phyloP scores from a whole-genome alignment of 1,140 invertebrate genomes.

The Formica exsecta region DNA sequence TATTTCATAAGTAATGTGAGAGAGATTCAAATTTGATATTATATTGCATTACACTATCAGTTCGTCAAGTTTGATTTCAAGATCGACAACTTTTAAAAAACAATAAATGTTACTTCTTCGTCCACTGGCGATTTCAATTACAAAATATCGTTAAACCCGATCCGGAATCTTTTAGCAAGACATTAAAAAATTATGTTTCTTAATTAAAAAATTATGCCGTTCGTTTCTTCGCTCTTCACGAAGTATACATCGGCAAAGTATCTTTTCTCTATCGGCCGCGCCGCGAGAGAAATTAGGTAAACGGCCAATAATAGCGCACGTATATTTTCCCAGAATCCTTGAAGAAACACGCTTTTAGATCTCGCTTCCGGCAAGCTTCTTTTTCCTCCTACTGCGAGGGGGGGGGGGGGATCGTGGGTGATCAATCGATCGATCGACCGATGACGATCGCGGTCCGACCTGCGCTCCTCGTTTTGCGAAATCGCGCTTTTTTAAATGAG shows the following conservation, averaged over 20 bases:
- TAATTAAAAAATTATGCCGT: no score
- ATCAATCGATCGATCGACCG: slow-evolving; percentile 2
- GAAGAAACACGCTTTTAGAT: slow-evolving; percentile 64
- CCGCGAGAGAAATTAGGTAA: slow-evolving; percentile 50
- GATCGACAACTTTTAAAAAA: background rate
- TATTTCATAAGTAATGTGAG: background rate
- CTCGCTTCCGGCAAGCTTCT: slow-evolving; percentile 59
- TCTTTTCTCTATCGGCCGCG: slow-evolving; percentile 42
- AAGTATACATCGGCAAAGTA: slow-evolving; percentile 8
- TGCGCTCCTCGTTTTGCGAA: background rate
- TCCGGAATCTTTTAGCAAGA: background rate
- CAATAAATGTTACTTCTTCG: slow-evolving; percentile 18
- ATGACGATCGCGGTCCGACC: background rate
- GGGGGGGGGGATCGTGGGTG: background rate
- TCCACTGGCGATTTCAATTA: background rate
- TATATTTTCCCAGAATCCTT: slow-evolving; percentile 64
- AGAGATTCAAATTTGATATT: background rate
- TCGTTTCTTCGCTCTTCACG: background rate
- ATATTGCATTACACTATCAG: background rate
- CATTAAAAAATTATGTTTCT: background rate
- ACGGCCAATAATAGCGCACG: slow-evolving; percentile 61
- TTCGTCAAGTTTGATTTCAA: background rate
- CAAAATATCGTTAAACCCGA: background rate
- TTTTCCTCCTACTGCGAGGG: slow-evolving; percentile 42
- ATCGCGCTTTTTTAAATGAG: background rate